Base-by-base conservation (phyloP, 1,140 invertebrate species). In the Teleogryllus occipitalis region DNA sequence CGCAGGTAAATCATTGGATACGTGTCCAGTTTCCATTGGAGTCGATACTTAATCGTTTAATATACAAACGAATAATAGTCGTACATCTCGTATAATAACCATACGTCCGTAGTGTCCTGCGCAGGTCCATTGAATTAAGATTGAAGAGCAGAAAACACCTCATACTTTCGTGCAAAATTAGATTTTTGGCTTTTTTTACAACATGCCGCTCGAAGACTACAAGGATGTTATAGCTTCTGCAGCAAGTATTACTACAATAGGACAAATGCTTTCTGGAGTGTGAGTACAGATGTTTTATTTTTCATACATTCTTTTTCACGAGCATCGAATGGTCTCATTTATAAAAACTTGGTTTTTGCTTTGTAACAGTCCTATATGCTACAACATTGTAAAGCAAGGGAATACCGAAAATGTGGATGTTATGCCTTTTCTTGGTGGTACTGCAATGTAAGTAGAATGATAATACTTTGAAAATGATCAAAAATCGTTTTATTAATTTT, bases 341-440 rank as follows among this genome's bases (percentile, higher is more conserved):
- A 39, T 5, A 39, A 5, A 39, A 39, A n/a, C n/a, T 39, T 39
- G 27, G n/a, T n/a, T 39, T 39, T 39, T 39, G 27, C 27, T 39
- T 39, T 39, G 27, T 5, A 39, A 39, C 80, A 89, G 88, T 78
- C 88, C 92, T 82, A 87, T 94, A 27, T 91, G 93, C 83, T 90
- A 89, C 82, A 90, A 93, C 81, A 92, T 94, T 80, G 88, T 91
- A 49, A 90, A 91, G 82, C 90, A 91, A 83, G 88, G 89, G 46
- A 89, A 86, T 82, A 90, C 93, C 14, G 86, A 88, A 81, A 89
- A 89, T 80, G 87, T 90, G 79, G 89, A 90, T 77, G 85, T 91
- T 48, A 90, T 90, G 83, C 91, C 92, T 3, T 94, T 95, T 86
- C 82, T 93, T 74, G 93, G 93, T 74, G 93, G 93, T 85, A 83